These are phyloP conservation scores for Tapirus indicus DNA, from an alignment of 2,797 vertebrate genomes.

Conservation along the genomic window DNA sequence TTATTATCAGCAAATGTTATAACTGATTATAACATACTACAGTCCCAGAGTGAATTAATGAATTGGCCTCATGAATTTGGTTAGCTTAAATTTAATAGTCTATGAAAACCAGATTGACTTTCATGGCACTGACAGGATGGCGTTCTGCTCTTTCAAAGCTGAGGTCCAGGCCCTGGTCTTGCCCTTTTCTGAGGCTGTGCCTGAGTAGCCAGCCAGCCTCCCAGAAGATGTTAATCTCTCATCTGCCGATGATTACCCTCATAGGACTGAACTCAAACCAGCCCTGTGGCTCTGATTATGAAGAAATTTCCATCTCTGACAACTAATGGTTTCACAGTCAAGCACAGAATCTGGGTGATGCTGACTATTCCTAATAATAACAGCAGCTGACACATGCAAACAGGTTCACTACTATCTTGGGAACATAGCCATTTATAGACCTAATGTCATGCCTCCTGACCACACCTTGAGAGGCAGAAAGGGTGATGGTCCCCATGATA, in stretches of 20 bases:
- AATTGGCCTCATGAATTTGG: not conserved
- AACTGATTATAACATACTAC: not conserved
- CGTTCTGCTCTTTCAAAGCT: not conserved
- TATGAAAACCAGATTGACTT: not conserved
- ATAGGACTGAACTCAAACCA: not conserved
- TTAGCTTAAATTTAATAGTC: not conserved
- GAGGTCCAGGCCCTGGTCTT: not conserved
- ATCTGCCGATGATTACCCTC: not conserved
- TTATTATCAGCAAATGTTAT: not conserved
- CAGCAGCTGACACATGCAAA: slow-evolving; percentile 41
- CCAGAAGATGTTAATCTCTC: not conserved
- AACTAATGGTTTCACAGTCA: slow-evolving; percentile 21
- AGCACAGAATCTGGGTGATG: not conserved
- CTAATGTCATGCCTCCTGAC: slow-evolving; percentile 52
- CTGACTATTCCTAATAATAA: slow-evolving; percentile 64
- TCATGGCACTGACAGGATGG: not conserved
- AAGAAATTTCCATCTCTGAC: slow-evolving; percentile 13
- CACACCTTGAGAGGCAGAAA: not conserved
- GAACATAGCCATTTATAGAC: slow-evolving; percentile 48
- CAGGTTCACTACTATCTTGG: slow-evolving; percentile 19
- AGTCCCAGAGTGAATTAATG: not conserved
- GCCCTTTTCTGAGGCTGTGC: not conserved
- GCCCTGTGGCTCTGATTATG: not conserved
- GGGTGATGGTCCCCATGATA: not conserved
- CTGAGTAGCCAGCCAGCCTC: not conserved